A percentile compares a stretch with the other conserved stretches of the same genome.
Conservation (phyloP, 2,797 vertebrate genomes). For the Prunella strophiata region DNA sequence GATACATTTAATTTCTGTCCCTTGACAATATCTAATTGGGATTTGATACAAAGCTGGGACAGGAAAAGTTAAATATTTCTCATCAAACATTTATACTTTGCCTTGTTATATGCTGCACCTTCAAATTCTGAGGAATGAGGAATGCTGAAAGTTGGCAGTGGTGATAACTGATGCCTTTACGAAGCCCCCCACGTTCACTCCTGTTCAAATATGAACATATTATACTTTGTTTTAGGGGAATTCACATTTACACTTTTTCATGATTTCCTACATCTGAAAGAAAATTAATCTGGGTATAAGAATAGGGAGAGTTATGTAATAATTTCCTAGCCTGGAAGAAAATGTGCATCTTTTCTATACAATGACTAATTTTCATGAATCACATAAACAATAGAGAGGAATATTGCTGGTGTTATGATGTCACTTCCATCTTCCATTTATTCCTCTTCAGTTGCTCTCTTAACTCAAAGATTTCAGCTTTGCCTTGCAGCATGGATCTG, state of each 20-base stretch:
- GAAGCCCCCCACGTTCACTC: not conserved
- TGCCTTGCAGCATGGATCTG: conserved; percentile 37
- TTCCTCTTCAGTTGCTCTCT: not conserved
- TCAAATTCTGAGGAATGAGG: not conserved
- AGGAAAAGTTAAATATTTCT: not conserved
- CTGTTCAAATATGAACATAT: not conserved
- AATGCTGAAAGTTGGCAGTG: not conserved
- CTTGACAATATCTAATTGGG: not conserved
- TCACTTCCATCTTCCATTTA: not conserved
- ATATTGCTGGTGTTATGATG: not conserved
- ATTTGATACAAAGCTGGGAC: not conserved
- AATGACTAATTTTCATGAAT: not conserved
- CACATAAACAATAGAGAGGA: not conserved
- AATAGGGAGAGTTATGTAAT: not conserved
- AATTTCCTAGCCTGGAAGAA: not conserved
- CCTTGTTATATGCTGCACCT: not conserved
- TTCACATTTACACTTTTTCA: not conserved
- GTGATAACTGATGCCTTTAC: not conserved
- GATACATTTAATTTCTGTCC: not conserved
- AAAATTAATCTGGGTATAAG: not conserved
- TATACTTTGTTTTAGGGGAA: not conserved
- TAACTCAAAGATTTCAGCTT: conserved; percentile 30
- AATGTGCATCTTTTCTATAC: not conserved
- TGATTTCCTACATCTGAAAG: not conserved
- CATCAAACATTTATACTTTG: not conserved